phyloP scores from a whole-genome alignment of 2,888 invertebrate species.

The Phortica okadai region DNA sequence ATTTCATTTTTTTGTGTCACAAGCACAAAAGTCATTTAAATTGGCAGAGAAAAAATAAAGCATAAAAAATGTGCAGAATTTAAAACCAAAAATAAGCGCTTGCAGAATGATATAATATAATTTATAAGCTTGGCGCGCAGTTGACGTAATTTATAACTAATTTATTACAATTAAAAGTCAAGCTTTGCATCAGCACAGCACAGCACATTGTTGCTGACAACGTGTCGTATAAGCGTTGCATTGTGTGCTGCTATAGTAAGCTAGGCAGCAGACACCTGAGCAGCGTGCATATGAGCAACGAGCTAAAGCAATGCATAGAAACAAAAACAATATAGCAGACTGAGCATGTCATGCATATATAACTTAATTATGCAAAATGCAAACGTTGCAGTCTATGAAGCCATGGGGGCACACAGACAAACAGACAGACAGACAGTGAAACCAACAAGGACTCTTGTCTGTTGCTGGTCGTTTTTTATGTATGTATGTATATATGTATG shows the following conservation, averaged over 20 bases:
- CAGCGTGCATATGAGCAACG: background rate
- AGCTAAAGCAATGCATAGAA: background rate
- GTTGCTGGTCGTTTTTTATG: too few species aligned
- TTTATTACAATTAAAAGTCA: constrained; percentile 26
- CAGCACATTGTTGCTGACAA: background rate
- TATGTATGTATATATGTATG: too few species aligned
- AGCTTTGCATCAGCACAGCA: background rate
- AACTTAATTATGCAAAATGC: background rate
- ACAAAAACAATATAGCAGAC: background rate
- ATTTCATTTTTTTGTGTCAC: too few species aligned
- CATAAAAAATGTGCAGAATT: background rate
- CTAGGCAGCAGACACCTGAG: background rate
- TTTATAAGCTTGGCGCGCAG: background rate
- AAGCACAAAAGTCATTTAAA: too few species aligned
- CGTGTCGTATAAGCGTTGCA: background rate
- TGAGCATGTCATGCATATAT: background rate
- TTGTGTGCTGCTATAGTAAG: too few species aligned
- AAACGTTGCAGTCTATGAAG: background rate
- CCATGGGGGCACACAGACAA: background rate
- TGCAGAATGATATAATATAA: background rate
- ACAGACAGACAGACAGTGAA: background rate
- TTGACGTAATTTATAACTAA: constrained; percentile 16
- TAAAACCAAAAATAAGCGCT: background rate
- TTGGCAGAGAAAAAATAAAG: too few species aligned
- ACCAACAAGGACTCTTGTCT: background rate